phyloP scores from a whole-genome alignment of 2,113 vertebrate genomes.

The Hippoglossus stenolepis region DNA sequence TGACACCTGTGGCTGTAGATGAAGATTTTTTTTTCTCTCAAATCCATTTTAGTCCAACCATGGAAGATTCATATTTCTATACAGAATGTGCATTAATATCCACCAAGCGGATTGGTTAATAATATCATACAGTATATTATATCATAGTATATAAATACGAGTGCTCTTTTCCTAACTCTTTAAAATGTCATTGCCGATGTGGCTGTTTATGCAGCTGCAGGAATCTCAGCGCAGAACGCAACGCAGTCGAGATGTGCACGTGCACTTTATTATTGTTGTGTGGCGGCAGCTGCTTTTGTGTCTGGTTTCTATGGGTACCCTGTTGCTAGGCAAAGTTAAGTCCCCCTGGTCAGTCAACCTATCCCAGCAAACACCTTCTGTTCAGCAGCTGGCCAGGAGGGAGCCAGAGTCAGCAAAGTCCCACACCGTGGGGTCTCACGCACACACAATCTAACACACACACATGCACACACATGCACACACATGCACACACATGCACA shows the following conservation, averaged over 20 bases:
- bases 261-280: slow-evolving; percentile 71
- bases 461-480: not conserved
- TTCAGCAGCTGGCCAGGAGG: slow-evolving; percentile 77
- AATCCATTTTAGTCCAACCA: not conserved
- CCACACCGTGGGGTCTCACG: slow-evolving; percentile 37
- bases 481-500: not conserved
- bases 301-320: slow-evolving; percentile 81
- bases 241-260: slow-evolving; percentile 31
- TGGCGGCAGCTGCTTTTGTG: slow-evolving; percentile 72
- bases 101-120: not conserved
- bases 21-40: not conserved
- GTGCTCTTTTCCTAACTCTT: not conserved
- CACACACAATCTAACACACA: not conserved
- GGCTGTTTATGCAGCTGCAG: slow-evolving; percentile 19
- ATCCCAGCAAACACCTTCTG: slow-evolving; percentile 78
- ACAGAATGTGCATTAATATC: not conserved
- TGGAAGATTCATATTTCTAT: not conserved
- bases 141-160: not conserved
- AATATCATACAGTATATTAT: not conserved
- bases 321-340: slow-evolving; percentile 86
- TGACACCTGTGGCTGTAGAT: slow-evolving; percentile 30
- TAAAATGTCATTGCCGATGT: not conserved
- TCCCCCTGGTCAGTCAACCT: slow-evolving; percentile 79
- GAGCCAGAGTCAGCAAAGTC: slow-evolving; percentile 72
- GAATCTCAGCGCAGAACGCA: not conserved